Percentiles rank a stretch among this genome's conserved stretches.
phyloP scores from a whole-genome alignment of 2,113 vertebrate genomes.

The Saguinus midas region DNA sequence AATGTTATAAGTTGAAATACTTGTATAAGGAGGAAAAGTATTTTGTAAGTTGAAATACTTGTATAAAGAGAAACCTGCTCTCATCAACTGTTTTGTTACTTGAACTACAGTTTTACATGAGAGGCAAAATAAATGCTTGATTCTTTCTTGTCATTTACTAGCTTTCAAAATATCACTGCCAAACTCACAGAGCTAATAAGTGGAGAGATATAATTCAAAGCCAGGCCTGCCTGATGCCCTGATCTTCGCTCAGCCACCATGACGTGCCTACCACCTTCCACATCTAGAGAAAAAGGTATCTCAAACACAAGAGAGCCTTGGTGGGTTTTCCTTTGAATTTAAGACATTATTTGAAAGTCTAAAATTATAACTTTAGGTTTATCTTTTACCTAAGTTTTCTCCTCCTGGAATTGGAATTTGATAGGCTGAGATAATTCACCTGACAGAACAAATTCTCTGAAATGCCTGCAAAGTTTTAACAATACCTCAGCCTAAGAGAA shows the following conservation, averaged over 20 bases:
- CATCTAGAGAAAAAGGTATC: background rate
- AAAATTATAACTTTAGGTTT: background rate
- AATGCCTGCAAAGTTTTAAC: background rate
- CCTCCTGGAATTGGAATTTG: background rate
- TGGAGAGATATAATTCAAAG: background rate
- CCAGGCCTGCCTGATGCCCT: background rate
- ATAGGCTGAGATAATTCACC: background rate
- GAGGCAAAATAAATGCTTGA: conserved; percentile 34
- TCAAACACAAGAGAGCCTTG: background rate
- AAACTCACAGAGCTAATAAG: background rate
- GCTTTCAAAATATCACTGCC: conserved; percentile 3
- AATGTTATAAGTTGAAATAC: background rate
- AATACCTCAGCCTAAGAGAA: background rate
- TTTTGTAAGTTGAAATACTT: conserved; percentile 9
- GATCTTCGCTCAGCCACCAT: background rate
- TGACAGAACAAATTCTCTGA: background rate
- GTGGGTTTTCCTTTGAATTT: background rate
- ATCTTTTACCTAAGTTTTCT: background rate
- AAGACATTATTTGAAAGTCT: background rate
- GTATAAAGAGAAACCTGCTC: background rate
- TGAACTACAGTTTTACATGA: background rate
- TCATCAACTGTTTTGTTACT: background rate
- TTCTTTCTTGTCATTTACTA: conserved; percentile 11
- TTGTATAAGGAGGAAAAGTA: background rate
- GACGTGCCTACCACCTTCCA: background rate